Evolutionary conservation across 2,888 invertebrate species (phyloP), one percentile per base, ranked within the genome.

Genomic region (Leptothorax acervorum): DNA sequence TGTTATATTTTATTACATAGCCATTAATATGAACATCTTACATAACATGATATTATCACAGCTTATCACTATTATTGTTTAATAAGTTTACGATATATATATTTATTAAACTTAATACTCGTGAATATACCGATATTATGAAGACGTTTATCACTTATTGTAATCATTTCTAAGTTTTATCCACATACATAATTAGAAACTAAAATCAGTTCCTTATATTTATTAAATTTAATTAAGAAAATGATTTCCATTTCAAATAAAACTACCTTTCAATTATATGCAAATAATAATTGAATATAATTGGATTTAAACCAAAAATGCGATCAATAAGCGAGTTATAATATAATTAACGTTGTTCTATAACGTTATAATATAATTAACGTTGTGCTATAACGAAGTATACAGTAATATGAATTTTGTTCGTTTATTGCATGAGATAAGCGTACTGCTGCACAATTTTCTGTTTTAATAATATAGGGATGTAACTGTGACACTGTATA

Each of bases 41-140:
- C 91, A 93, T 68, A 31, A 66, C 88, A 91, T 90, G 78, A 83
- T 92, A 92, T 92, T 93, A 93, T 94, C 93, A 93, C 93, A 93
- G 93, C 92, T 94, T 94, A 93, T 92, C 86, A 90, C 91, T 92
- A 92, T 92, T 89, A 91, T 57, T 79, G n/a, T 70, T 70, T 48
- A 60, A 73, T 81, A 71, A 73, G 18, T 65, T 88, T 51, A 60
- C 66, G 65, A 86, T 87, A 85, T 42, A 85, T 42, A 86, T 81
- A 86, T 82, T 85, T 55, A 15, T 42, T 84, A 86, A 66, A 85
- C 68, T 60, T 79, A 12, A 71, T 79, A 48, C 18, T 79, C 9
- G 12, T 79, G 11, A 71, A 71, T 45, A 35, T 57, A 71, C 23
- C 18, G 23, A 35, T 79, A 71, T 48, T 60, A 79, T 71, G 42